These are phyloP conservation scores for Ptilorrhoa leucosticta DNA, from an alignment of 2,113 vertebrate genomes.

Conservation along the genomic window DNA sequence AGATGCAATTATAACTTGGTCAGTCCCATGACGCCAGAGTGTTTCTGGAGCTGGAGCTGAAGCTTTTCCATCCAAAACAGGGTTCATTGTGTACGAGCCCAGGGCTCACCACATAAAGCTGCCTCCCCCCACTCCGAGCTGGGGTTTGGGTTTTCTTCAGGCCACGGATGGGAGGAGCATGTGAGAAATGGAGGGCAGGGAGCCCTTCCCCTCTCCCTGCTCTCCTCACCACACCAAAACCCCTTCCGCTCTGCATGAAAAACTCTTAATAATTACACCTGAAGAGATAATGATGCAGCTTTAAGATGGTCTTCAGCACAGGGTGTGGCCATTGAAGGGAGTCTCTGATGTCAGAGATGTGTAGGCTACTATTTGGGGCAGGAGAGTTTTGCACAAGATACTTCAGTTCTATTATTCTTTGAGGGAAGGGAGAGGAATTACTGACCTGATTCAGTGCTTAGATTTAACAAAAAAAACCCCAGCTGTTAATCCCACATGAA, in stretches of 20 bases:
- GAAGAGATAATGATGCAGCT: not conserved
- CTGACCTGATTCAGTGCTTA: not conserved
- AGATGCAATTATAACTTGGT: constrained; percentile 45
- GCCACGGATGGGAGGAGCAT: not conserved
- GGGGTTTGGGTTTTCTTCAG: not conserved
- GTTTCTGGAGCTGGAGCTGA: constrained; percentile 9
- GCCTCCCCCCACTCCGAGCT: not conserved
- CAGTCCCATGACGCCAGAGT: not conserved
- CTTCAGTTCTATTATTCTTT: not conserved
- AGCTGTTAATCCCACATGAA: not conserved
- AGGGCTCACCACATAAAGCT: not conserved
- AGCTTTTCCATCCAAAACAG: constrained; percentile 6
- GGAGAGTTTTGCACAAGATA: not conserved
- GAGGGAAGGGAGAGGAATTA: not conserved
- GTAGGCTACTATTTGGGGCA: not conserved
- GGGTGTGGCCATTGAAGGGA: not conserved
- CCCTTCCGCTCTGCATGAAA: not conserved
- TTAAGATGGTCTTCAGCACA: not conserved
- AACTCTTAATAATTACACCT: not conserved
- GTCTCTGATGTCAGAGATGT: not conserved
- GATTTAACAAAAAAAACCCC: not conserved
- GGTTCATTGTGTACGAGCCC: not conserved
- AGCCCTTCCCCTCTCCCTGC: not conserved
- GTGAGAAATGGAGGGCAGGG: not conserved
- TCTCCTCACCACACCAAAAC: not conserved